Base-by-base conservation (phyloP, 2,888 invertebrate genomes). In the Lobophora halterata region DNA sequence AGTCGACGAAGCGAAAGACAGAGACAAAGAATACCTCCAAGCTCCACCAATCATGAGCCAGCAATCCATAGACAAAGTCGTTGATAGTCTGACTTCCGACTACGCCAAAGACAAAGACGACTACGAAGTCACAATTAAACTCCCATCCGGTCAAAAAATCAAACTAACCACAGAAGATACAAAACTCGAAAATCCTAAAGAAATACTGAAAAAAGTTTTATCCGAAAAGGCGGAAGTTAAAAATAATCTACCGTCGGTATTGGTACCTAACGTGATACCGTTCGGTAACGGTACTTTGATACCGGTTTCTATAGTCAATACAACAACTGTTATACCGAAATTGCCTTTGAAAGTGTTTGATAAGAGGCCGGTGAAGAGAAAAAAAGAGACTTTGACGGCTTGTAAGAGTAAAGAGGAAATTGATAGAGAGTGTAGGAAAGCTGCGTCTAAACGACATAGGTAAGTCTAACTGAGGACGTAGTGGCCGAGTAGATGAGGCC, bases 31-130 rank as follows among this genome's bases (percentile, higher is more conserved):
- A 17, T 63, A 25, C 17, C 38, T 66, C 1, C 73, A 74, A 36
- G 42, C 65, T 1, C 81, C 83, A 0, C 79, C 81, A 0, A 80
- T 86, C 1, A 86, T 88, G 79, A 83, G 81, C 26, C 88, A 88
- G 31, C 81, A 78, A 29, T 88, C 88, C 0, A 52, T 88, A 39
- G 88, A 88, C 40, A 77, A 71, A 5, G 87, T 86, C 0, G 78
- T 88, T 0, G 87, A 86, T 5, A 81, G 80, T 23, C 39, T 88
- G 0, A 78, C 77, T 0, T 61, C 71, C 1, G 81, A 80, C 11
- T 54, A 60, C 39, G 23, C 24, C 3, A 50, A 42, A 20, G 30
- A 47, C 2, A 64, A 61, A 1, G 70, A 76, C 1, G 73, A 79
- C 42, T 79, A 75, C 13, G 85, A 86, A 60, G 82, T 86, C 0